Evolutionary conservation across 2,113 vertebrate genomes (phyloP), one percentile per base, ranked within the genome.

Genomic region (Chamaetylas fuelleborni): DNA sequence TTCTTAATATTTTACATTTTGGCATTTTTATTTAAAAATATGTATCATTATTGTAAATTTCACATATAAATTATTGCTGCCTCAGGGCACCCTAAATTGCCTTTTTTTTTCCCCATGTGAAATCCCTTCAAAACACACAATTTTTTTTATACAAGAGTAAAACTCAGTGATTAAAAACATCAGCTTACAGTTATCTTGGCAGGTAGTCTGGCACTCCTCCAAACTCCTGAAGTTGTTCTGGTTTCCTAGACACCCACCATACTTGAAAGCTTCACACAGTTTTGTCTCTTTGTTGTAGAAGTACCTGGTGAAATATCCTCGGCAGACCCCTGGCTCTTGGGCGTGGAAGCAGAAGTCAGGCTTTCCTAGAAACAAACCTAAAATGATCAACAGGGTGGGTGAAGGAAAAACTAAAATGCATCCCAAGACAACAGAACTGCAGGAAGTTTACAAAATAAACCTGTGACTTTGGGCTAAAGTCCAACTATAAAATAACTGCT

Each of bases 181-280:
- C 31, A 48, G 93, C 98, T 95, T 94, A 99, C 99, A 77, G 88
- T 90, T 40, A 26, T 88, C 93, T 61, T 97, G 96, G 91, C 99
- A 99, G 81, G 88, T 98, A 8, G 40, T 69, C 91, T 97, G 97
- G 94, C 99, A 99, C 34, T 98, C 97, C 29, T 97, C 96, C 93
- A 98, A 51, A 26, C 90, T 98, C 67, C 56, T 91, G 95, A 99
- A 99, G 93, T 99, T 99, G 97, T 99, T 99, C 82, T 96, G 97
- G 71, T 99, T 99, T 81, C 99, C 99, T 5, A 99, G 98, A 94
- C 99, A 99, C 40, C 99, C 99, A 10, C 99, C 99, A 8, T 99
- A 99, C 67, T 86, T 97, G 97, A 99, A 99, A 4, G n/a, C 38
- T 70, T 97, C 98, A 95, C 99, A 99, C 48, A 93, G 43, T 70